Evolutionary conservation across 2,888 invertebrate genomes (phyloP).

Genomic region (Spisula solida): DNA sequence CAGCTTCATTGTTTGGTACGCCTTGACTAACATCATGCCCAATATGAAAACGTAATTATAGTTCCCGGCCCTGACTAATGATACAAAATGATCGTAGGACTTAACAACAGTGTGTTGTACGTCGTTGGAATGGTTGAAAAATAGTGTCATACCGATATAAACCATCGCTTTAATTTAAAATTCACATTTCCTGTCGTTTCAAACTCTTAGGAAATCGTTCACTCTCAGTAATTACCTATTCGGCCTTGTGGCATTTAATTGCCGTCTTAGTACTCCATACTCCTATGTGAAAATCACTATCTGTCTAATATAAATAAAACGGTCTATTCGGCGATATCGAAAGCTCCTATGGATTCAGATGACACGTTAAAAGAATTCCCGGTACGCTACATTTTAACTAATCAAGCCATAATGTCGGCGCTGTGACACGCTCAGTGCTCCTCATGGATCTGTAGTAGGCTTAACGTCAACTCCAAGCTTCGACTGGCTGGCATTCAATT

Average conservation of each 20-base stretch:
- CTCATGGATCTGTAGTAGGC: not conserved
- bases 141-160: no score
- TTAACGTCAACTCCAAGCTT: slow-evolving; percentile 1
- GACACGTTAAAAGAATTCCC: slow-evolving; percentile 21
- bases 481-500: not conserved
- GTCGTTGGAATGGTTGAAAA: no score
- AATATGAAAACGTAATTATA: no score
- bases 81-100: no score
- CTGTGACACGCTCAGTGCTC: not conserved
- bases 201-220: not conserved
- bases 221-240: not conserved
- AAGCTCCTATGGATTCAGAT: not conserved
- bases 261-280: not conserved
- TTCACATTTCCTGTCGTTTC: not conserved
- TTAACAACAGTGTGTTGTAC: no score
- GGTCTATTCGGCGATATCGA: not conserved
- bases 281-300: not conserved
- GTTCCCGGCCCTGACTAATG: no score
- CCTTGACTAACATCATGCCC: no score
- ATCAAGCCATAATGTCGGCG: not conserved
- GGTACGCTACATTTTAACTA: slow-evolving; percentile 1
- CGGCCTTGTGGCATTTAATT: not conserved
- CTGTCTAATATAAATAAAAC: slow-evolving; percentile 7
- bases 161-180: no score
- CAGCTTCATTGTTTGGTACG: no score